Conservation (phyloP, 1,140 invertebrate genomes). For the Brachionus paranguensis region DNA sequence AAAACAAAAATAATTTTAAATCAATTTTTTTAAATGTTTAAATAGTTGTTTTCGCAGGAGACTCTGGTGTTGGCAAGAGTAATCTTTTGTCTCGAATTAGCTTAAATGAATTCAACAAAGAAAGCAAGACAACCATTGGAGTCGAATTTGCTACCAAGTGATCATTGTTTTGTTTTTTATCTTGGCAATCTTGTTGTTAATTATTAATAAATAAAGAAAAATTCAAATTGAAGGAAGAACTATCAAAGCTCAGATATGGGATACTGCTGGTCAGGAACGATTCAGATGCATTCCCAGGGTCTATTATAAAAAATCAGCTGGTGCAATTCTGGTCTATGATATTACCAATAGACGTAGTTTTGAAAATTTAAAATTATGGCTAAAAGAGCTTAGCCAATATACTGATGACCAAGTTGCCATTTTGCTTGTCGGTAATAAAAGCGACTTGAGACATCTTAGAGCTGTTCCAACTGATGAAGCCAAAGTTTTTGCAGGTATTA, state of each 20-base stretch:
- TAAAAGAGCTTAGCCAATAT: constrained; percentile 93
- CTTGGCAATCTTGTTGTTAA: constrained; percentile 46
- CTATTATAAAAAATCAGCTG: constrained; percentile 88
- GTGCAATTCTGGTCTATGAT: constrained; percentile 83
- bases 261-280: constrained; percentile 83
- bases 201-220: constrained; percentile 43
- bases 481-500: constrained; percentile 41
- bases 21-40: constrained; percentile 60
- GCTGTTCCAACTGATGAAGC: constrained; percentile 38
- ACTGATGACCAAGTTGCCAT: constrained; percentile 98
- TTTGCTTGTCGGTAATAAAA: constrained; percentile 72
- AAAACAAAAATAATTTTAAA: not conserved
- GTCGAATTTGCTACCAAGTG: constrained; percentile 92
- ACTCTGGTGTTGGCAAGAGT: constrained; percentile 98
- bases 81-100: constrained; percentile 97
- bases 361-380: constrained; percentile 95
- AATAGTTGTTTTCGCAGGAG: constrained; percentile 96
- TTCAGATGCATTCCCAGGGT: constrained; percentile 85
- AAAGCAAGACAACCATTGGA: constrained; percentile 99
- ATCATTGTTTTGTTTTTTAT: constrained; percentile 46
- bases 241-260: constrained; percentile 95
- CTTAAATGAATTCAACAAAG: constrained; percentile 99
- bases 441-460: constrained; percentile 38
- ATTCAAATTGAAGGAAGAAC: constrained; percentile 84
- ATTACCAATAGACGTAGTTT: constrained; percentile 94